Evolutionary conservation across 2,797 vertebrate genomes (phyloP), one percentile per base, ranked within the genome.

Genomic region (Chromis chromis): DNA sequence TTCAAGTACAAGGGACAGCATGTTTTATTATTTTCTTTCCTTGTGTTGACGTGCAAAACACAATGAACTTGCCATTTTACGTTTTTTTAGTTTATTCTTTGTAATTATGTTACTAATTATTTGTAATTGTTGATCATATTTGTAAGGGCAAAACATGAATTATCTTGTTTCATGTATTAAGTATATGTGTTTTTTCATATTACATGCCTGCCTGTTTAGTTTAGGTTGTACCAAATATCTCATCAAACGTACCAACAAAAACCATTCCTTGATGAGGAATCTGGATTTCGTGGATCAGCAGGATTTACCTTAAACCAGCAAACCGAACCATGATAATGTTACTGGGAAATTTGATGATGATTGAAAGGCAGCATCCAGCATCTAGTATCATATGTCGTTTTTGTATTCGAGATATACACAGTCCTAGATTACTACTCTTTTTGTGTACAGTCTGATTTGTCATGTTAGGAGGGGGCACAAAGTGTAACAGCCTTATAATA

Each of bases 41-140:
- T 50, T 7, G 56, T 52, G 17, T 68, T 70, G 40, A 83, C 65
- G 78, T 78, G 68, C 65, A 88, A 81, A 68, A 78, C 19, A 76
- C 89, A 50, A 56, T 48, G 1, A 83, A 81, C 55, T 86, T 71
- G 46, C 74, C 74, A 80, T 87, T 82, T 65, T 71, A 48, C 53
- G n/a, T n/a, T n/a, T n/a, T 85, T 82, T 77, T 88, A 76, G 79
- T 52, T 74, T 78, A 81, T 74, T 83, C 27, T 85, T 55, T 89
- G 83, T 86, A 83, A 90, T 90, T 87, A 58, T 90, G 66, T 87
- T 81, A 87, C 82, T 83, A 91, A 91, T 90, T 79, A 87, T 90
- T 82, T 89, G 86, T 90, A 88, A 87, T 87, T 86, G 70, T 86
- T 88, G 73, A 90, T 88, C 65, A 78, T 85, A 87, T 83, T 76